phyloP scores from a whole-genome alignment of 2,797 vertebrate genomes.

The Ataeniobius toweri region DNA sequence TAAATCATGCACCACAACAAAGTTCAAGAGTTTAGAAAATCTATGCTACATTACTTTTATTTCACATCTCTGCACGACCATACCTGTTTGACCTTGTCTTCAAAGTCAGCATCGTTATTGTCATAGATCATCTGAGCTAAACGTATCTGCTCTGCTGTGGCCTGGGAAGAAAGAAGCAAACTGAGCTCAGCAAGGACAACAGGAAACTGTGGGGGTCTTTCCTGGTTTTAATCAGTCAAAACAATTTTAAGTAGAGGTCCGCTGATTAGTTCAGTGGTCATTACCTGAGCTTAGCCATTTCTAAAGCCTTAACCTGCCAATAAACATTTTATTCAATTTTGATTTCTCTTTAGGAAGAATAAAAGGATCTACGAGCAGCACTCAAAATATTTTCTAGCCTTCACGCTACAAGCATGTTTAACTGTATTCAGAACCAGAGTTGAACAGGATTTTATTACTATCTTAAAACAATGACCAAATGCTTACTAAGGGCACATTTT shows the following conservation, averaged over 20 bases:
- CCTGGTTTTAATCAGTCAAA: background rate
- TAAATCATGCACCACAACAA: background rate
- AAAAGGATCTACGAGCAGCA: background rate
- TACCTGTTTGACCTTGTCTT: conserved; percentile 96
- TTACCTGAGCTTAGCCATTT: background rate
- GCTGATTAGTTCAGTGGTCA: background rate
- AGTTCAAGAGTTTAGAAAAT: background rate
- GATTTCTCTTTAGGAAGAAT: background rate
- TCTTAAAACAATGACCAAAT: background rate
- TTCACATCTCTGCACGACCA: conserved; percentile 1
- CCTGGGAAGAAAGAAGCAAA: conserved; percentile 79
- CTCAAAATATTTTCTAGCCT: background rate
- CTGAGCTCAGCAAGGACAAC: conserved; percentile 1
- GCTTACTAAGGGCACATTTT: background rate
- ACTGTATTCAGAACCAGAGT: background rate
- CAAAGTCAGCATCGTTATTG: conserved; percentile 96
- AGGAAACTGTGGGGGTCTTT: fast-evolving
- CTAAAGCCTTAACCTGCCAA: background rate
- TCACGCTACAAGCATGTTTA: background rate
- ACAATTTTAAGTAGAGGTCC: background rate
- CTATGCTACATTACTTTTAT: background rate
- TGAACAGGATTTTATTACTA: background rate
- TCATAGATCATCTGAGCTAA: conserved; percentile 96
- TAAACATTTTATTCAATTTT: background rate
- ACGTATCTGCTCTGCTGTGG: conserved; percentile 98